These are phyloP conservation scores for Hydraecia micacea DNA, from an alignment of 2,888 invertebrate genomes.

Conservation along the genomic window DNA sequence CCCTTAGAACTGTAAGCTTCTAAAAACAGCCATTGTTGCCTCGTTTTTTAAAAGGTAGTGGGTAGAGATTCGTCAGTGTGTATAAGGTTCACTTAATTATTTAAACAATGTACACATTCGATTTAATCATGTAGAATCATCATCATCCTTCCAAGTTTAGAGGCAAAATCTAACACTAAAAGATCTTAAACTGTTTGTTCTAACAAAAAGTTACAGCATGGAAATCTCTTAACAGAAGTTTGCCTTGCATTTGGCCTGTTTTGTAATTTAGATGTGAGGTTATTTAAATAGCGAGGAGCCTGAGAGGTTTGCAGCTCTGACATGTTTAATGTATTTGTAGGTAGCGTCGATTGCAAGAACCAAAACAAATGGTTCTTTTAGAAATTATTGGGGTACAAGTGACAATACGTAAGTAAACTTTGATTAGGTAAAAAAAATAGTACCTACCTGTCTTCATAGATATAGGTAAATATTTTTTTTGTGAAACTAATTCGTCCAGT, in stretches of 20 bases:
- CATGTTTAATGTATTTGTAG: constrained; percentile 76
- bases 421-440: neutral
- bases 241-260: constrained; percentile 40
- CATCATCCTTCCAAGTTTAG: neutral
- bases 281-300: constrained; percentile 43
- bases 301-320: constrained; percentile 32
- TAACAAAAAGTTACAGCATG: constrained; percentile 23
- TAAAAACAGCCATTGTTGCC: neutral
- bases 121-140: neutral
- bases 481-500: neutral
- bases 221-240: constrained; percentile 45
- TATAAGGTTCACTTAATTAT: too few relatives aligned
- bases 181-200: constrained; percentile 3
- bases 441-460: too few relatives aligned
- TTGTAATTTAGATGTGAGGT: constrained; percentile 44
- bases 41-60: neutral
- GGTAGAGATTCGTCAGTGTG: too few relatives aligned
- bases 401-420: constrained; percentile 74
- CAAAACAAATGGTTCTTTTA: constrained; percentile 90
- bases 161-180: neutral
- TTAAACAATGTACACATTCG: neutral
- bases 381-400: constrained; percentile 79
- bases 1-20: constrained; percentile 92
- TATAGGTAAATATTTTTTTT: neutral
- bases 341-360: constrained; percentile 93